Conservation (phyloP, 2,797 vertebrate species). For the Sphaeramia orbicularis region DNA sequence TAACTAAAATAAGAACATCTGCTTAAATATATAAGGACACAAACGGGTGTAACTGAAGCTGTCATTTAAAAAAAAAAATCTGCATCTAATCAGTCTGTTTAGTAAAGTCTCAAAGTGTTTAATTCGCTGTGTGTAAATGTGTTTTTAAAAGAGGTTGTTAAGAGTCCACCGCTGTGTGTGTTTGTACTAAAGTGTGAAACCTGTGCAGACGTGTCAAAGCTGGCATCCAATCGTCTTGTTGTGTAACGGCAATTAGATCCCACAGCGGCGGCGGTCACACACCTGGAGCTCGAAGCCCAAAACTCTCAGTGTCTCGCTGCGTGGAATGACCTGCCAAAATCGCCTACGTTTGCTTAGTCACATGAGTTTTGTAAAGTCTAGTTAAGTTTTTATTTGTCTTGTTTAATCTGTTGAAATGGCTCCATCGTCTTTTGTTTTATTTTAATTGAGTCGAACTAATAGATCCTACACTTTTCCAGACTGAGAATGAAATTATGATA, state of each 20-base stretch:
- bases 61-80: too few species aligned
- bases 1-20: too few species aligned
- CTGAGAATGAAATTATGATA: too few species aligned
- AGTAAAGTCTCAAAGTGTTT: too few species aligned
- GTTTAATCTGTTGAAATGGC: neutral
- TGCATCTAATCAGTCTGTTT: too few species aligned
- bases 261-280: constrained; percentile 16
- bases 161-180: too few species aligned
- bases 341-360: constrained; percentile 22
- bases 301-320: neutral
- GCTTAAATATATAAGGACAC: too few species aligned
- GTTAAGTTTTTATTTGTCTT: constrained; percentile 10
- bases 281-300: constrained; percentile 52
- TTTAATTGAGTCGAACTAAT: too few species aligned
- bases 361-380: constrained; percentile 8
- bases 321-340: constrained; percentile 8
- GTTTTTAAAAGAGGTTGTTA: too few species aligned
- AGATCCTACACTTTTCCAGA: neutral
- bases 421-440: neutral
- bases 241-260: constrained; percentile 35
- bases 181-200: neutral
- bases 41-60: too few species aligned
- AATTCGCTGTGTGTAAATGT: too few species aligned
- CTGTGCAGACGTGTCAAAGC: constrained; percentile 12
- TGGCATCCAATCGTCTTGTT: constrained; percentile 40